Conservation (phyloP, 1,140 invertebrate genomes). For the Sarcophaga peregrina region DNA sequence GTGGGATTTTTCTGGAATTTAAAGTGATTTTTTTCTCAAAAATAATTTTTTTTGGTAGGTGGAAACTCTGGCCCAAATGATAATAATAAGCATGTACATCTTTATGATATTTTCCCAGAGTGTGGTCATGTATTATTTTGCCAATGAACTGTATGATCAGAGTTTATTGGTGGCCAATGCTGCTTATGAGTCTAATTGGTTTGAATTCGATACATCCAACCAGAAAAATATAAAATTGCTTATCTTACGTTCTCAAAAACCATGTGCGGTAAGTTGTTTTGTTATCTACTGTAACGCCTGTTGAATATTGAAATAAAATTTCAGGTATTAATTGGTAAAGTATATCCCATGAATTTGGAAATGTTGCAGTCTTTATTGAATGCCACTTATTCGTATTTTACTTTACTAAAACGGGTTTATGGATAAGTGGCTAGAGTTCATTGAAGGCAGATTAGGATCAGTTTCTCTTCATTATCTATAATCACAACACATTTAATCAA, state of each 20-base stretch:
- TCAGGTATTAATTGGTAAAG: conserved; percentile 55
- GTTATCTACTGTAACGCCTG: neutral
- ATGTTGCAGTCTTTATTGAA: conserved; percentile 63
- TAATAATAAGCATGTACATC: conserved; percentile 59
- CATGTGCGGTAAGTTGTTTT: conserved; percentile 20
- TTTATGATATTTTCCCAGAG: conserved; percentile 63
- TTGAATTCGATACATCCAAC: conserved; percentile 8
- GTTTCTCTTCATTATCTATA: too few species aligned
- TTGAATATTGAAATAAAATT: neutral
- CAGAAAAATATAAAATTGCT: conserved; percentile 31
- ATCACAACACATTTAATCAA: neutral
- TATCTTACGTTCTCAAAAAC: conserved; percentile 31
- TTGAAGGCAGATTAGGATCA: too few species aligned
- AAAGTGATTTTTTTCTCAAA: neutral
- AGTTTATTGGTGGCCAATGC: conserved; percentile 22
- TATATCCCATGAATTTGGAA: conserved; percentile 65
- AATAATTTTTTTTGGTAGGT: conserved; percentile 48
- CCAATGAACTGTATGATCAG: conserved; percentile 59
- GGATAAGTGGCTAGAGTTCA: conserved; percentile 7
- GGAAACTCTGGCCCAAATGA: conserved; percentile 50
- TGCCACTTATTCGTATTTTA: conserved; percentile 63
- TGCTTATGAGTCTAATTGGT: conserved; percentile 36
- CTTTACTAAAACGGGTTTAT: conserved; percentile 57
- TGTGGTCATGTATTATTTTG: conserved; percentile 59
- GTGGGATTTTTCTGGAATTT: conserved; percentile 47